These are phyloP conservation scores for Litoditis marina DNA, from an alignment of 2,888 invertebrate species.

Conservation along the genomic window DNA sequence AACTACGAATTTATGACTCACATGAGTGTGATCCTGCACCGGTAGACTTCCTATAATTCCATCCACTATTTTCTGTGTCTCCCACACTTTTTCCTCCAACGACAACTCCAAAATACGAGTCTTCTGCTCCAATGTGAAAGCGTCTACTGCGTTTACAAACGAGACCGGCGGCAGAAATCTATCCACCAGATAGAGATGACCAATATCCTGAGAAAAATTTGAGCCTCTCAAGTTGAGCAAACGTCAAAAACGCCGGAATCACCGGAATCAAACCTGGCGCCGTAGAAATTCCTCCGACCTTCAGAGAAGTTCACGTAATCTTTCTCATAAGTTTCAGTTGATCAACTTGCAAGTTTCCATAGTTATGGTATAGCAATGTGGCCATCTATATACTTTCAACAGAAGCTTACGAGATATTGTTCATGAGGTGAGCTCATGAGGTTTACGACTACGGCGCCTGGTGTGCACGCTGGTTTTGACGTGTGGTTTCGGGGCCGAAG, in stretches of 20 bases:
- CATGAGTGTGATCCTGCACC: not conserved
- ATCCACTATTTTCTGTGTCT: not conserved
- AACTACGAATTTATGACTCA: not conserved
- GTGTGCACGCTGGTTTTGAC: too few species aligned
- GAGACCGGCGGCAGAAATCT: not conserved
- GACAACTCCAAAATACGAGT: not conserved
- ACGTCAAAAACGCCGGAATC: too few species aligned
- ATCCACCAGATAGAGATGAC: conserved; percentile 1
- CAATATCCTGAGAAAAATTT: not conserved
- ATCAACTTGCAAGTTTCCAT: too few species aligned
- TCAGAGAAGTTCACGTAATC: too few species aligned
- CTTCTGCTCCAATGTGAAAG: not conserved
- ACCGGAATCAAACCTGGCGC: too few species aligned
- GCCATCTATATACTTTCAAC: not conserved
- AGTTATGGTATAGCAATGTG: too few species aligned
- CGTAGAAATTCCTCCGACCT: too few species aligned
- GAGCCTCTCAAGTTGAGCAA: too few species aligned
- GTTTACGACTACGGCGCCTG: too few species aligned
- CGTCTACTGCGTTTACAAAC: not conserved
- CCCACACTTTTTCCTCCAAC: not conserved
- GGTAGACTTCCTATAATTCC: not conserved
- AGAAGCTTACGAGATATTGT: not conserved
- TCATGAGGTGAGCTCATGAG: too few species aligned
- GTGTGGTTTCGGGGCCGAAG: too few species aligned
- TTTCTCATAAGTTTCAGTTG: too few species aligned